These are phyloP conservation scores for Philonicus albiceps DNA, from an alignment of 2,888 invertebrate genomes.

Conservation along the genomic window DNA sequence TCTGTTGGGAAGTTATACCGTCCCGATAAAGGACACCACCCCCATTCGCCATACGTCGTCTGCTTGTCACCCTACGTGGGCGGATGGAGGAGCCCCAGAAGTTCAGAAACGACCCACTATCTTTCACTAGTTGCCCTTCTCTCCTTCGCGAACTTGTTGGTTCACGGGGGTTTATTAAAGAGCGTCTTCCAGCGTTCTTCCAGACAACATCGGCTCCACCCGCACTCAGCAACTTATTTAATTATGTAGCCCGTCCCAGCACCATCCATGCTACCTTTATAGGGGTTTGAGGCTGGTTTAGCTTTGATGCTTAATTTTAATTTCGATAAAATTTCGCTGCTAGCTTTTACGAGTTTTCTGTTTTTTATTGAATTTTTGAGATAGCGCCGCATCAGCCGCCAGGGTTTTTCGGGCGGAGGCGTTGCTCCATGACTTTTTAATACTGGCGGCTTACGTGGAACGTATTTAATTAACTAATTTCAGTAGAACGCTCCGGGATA, in stretches of 20 bases:
- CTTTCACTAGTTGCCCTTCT: neutral
- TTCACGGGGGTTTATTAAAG: neutral
- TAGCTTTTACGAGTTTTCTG: constrained; percentile 16
- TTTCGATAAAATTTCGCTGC: constrained; percentile 25
- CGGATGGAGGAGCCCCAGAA: neutral
- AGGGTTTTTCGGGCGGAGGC: neutral
- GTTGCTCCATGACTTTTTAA: constrained; percentile 2
- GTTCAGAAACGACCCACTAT: neutral
- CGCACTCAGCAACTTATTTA: constrained; percentile 10
- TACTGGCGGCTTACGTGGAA: constrained; percentile 5
- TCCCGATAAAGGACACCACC: neutral
- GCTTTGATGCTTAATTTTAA: constrained; percentile 32
- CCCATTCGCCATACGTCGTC: neutral
- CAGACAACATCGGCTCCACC: neutral
- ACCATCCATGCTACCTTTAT: neutral
- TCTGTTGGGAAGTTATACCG: neutral
- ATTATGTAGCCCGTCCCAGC: neutral
- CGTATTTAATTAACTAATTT: constrained; percentile 33
- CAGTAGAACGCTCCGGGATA: neutral
- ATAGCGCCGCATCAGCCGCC: neutral
- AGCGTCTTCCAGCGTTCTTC: neutral
- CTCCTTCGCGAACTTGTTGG: neutral
- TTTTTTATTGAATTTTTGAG: constrained; percentile 29
- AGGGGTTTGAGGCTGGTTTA: neutral
- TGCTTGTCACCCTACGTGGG: neutral